Conservation (phyloP, 2,113 vertebrate genomes). For the Ictalurus punctatus region DNA sequence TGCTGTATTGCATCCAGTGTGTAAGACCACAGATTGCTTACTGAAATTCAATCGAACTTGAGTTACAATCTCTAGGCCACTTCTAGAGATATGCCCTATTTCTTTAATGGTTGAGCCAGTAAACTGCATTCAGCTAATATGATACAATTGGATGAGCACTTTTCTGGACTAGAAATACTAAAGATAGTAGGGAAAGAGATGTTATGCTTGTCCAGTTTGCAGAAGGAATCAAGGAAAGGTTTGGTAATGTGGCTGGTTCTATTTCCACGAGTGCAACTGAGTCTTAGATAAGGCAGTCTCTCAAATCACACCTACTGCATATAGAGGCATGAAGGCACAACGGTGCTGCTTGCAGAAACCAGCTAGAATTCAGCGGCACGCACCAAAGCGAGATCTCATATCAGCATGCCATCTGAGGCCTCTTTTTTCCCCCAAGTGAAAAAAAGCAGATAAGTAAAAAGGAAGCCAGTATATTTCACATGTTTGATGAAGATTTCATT, state of each 20-base stretch:
- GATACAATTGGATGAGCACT: background rate
- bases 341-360: background rate
- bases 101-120: background rate
- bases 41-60: background rate
- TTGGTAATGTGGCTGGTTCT: background rate
- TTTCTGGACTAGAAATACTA: background rate
- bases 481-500: background rate
- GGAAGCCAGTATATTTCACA: background rate
- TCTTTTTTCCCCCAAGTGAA: constrained; percentile 46
- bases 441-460: constrained; percentile 46
- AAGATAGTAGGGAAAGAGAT: background rate
- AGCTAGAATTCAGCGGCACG: constrained; percentile 39
- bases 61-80: background rate
- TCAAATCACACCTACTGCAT: background rate
- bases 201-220: background rate
- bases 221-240: background rate
- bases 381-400: constrained; percentile 42
- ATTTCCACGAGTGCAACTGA: background rate
- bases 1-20: constrained; percentile 9
- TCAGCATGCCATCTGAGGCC: constrained; percentile 65
- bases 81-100: background rate
- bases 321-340: background rate
- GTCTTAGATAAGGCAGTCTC: background rate
- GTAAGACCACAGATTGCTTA: constrained; percentile 11
- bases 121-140: background rate